These are phyloP conservation scores for Patiria miniata DNA, from an alignment of 35 echinoderm and acorn worm species.

Conservation along the genomic window DNA sequence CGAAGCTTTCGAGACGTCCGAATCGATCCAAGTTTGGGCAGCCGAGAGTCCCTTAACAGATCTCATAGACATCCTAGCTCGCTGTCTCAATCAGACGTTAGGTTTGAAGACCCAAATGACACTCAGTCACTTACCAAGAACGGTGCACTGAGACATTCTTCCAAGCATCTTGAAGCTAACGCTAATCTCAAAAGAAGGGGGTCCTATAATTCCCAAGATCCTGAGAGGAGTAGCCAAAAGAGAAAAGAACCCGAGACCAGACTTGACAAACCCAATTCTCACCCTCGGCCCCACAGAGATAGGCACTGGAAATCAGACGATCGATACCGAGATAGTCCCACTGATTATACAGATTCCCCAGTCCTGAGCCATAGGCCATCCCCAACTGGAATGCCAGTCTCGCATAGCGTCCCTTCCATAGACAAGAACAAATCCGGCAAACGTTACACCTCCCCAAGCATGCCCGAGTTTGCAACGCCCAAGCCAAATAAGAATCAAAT, in stretches of 20 bases:
- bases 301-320: constrained; percentile 6
- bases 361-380: not conserved
- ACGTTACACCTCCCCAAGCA: constrained; percentile 15
- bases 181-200: constrained; percentile 14
- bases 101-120: not conserved
- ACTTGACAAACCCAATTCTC: constrained; percentile 13
- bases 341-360: constrained; percentile 2
- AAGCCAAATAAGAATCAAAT: not conserved
- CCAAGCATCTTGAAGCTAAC: constrained; percentile 9
- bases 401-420: not conserved
- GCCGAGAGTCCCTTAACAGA: not conserved
- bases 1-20: not conserved
- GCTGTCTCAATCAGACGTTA: not conserved
- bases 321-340: not conserved
- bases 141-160: not conserved
- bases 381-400: not conserved
- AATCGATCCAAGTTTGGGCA: not conserved
- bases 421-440: not conserved
- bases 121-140: not conserved
- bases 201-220: constrained; percentile 7
- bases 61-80: not conserved
- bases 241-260: not conserved
- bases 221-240: not conserved
- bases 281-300: not conserved
- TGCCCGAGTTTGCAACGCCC: not conserved